phyloP scores from a whole-genome alignment of 1,140 invertebrate genomes.

The Cydia splendana region DNA sequence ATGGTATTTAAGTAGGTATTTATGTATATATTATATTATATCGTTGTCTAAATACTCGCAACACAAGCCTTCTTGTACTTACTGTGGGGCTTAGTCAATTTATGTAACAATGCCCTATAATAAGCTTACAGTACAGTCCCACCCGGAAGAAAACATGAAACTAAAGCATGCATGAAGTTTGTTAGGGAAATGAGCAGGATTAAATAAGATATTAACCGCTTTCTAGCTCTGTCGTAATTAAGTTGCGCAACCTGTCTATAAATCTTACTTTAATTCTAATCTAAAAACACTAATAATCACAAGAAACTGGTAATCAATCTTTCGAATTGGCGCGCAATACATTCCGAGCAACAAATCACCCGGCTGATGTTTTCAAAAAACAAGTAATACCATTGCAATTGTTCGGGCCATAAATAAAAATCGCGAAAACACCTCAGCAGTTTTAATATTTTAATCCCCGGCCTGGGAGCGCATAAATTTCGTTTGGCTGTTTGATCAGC shows the following conservation, averaged over 20 bases:
- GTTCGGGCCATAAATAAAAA: constrained; percentile 32
- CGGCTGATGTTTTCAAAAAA: constrained; percentile 24
- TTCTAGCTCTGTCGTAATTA: too few species aligned
- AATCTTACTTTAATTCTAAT: not conserved
- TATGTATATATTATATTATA: too few species aligned
- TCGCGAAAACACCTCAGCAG: constrained; percentile 36
- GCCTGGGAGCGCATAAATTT: constrained; percentile 33
- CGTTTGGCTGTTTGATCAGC: constrained; percentile 35
- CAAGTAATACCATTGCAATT: constrained; percentile 26
- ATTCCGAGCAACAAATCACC: constrained; percentile 25
- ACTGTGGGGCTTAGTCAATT: too few species aligned
- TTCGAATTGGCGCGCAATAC: constrained; percentile 18
- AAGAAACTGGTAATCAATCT: constrained; percentile 12
- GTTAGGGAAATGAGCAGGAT: too few species aligned
- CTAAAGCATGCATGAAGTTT: too few species aligned
- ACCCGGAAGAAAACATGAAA: too few species aligned
- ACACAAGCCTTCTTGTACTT: too few species aligned
- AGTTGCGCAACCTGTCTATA: too few species aligned
- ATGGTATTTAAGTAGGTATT: too few species aligned
- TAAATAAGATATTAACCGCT: not conserved
- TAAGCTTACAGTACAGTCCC: too few species aligned
- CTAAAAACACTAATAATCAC: constrained; percentile 20
- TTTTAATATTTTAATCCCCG: constrained; percentile 37
- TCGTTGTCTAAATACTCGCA: too few species aligned
- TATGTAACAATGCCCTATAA: too few species aligned